Evolutionary conservation across 2,797 vertebrate genomes (phyloP).

Genomic region (Diplodus sargus): DNA sequence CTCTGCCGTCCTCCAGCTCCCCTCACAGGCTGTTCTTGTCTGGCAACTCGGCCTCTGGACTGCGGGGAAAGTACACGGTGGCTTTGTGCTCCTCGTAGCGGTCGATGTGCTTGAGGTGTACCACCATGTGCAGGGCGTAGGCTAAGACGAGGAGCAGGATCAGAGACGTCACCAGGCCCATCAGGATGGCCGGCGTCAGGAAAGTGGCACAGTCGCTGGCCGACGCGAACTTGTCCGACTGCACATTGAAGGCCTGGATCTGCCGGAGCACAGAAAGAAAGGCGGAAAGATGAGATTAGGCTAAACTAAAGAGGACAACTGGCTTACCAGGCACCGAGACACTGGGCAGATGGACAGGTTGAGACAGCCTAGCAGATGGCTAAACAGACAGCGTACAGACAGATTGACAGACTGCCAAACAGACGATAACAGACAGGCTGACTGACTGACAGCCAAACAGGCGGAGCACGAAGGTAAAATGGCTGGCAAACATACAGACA

Average conservation of each 20-base stretch:
- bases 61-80: conserved; percentile 88
- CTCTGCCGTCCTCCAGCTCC: conserved; percentile 57
- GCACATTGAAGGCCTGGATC: conserved; percentile 95
- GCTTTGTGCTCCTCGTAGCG: conserved; percentile 91
- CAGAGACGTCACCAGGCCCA: conserved; percentile 92
- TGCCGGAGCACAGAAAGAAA: conserved; percentile 67
- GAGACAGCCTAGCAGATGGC: conserved; percentile 72
- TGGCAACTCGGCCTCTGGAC: conserved; percentile 85
- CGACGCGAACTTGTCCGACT: conserved; percentile 89
- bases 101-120: conserved; percentile 93
- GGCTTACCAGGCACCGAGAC: conserved; percentile 59
- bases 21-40: conserved; percentile 89
- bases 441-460: conserved; percentile 54
- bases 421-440: conserved; percentile 55
- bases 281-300: conserved; percentile 61
- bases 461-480: conserved; percentile 46
- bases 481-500: conserved; percentile 51
- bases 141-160: conserved; percentile 93
- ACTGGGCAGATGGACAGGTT: conserved; percentile 63
- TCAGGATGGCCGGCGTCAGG: conserved; percentile 92
- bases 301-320: conserved; percentile 64
- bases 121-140: conserved; percentile 93
- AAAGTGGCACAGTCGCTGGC: conserved; percentile 91
- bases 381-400: conserved; percentile 63
- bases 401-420: conserved; percentile 65